Base-by-base conservation (phyloP, 2,888 invertebrate genomes). In the Metopia argyrocephala region DNA sequence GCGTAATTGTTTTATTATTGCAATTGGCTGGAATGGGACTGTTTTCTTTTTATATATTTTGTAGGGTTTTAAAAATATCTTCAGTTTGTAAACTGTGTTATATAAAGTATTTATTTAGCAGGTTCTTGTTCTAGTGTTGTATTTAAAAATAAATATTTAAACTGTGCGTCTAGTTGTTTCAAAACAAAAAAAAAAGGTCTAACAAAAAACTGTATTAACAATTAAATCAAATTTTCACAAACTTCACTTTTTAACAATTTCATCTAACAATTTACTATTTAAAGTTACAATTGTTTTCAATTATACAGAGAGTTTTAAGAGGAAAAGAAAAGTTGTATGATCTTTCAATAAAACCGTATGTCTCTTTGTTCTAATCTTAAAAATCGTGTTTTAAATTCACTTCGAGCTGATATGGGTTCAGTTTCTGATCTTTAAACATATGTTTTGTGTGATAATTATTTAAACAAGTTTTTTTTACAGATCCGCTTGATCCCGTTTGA, bases 151-250 rank as follows among this genome's bases (percentile, higher is more conserved):
- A 57, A 57, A n/a, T 56, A 59, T 28, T 50, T 54, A 28, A 66
- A 73, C 23, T 81, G 81, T 81, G 82, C 82, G 82, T 82, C 73
- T 57, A 71, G 20, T 76, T 20, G 38, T 46, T 56, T 45, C n/a
- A 61, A 31, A 20, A 20, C 23, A 69, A 25, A 38, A 38, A 31
- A 48, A 23, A 6, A 38, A 45, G 48, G 56, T 56, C 18, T 48
- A 38, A 65, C 38, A 38, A 38, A 38, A 38, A 15, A 2, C 15
- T 15, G n/a, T 48, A 61, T 73, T 52, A 78, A 66, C 61, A 31
- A 12, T 25, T 52, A 71, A 54, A 20, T 48, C 48, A 66, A 6
- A 25, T 15, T 70, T 59, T 65, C 28, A 61, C 46, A 54, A 76
- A 70, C 45, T n/a, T n/a, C n/a, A 15, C 52, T n/a, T 20, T 25